Evolutionary conservation across 2,797 vertebrate genomes (phyloP).

Genomic region (Danio jaintianensis): DNA sequence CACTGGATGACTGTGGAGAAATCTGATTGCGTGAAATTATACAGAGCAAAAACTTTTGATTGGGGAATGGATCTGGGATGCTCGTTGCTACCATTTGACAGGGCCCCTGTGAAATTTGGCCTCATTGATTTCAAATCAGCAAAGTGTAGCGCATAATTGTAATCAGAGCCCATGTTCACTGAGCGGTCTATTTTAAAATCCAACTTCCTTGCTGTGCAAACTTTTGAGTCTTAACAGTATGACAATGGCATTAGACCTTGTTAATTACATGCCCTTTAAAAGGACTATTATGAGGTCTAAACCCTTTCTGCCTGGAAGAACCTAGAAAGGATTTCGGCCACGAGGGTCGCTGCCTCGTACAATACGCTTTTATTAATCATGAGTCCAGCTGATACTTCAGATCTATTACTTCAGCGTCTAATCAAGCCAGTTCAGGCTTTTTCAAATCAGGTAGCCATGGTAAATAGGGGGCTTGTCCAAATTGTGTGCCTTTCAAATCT

Average conservation of each 20-base stretch:
- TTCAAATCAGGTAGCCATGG: slow-evolving; percentile 30
- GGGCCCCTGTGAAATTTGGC: slow-evolving; percentile 83
- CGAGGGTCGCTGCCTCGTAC: slow-evolving; percentile 39
- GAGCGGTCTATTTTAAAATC: slow-evolving; percentile 75
- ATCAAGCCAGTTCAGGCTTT: slow-evolving; percentile 50
- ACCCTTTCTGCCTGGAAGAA: slow-evolving; percentile 45
- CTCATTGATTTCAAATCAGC: slow-evolving; percentile 86
- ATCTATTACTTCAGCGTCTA: slow-evolving; percentile 40
- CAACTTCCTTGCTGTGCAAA: slow-evolving; percentile 74
- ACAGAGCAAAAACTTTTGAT: slow-evolving; percentile 86
- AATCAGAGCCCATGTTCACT: slow-evolving; percentile 78
- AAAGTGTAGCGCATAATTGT: slow-evolving; percentile 85
- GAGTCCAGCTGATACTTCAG: slow-evolving; percentile 44
- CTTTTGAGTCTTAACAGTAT: slow-evolving; percentile 73
- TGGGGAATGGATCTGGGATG: slow-evolving; percentile 83
- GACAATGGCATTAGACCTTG: slow-evolving; percentile 61
- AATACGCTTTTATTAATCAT: slow-evolving; percentile 46
- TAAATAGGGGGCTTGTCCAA: background rate
- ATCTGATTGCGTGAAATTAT: slow-evolving; percentile 90
- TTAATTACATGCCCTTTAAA: slow-evolving; percentile 59
- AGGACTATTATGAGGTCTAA: slow-evolving; percentile 42
- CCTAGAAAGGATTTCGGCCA: slow-evolving; percentile 43
- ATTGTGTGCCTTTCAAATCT: background rate
- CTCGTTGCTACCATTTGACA: slow-evolving; percentile 79
- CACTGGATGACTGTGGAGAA: slow-evolving; percentile 88